Evolutionary conservation across 2,113 vertebrate species (phyloP), one percentile per base, ranked within the genome.

Genomic region (Albula glossodonta): DNA sequence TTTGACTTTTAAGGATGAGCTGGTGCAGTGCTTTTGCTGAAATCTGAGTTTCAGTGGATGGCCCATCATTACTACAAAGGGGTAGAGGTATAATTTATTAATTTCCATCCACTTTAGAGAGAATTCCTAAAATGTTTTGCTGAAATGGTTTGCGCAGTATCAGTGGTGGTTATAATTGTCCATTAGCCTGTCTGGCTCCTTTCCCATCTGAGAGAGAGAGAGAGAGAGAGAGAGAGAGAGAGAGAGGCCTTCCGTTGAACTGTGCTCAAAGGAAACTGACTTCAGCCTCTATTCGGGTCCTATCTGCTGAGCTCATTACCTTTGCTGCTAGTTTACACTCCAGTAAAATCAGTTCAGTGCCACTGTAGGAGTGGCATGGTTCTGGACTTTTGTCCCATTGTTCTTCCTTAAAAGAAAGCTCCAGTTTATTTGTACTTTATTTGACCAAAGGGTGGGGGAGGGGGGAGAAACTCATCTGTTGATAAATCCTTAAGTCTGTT

Each of bases 331-430:
- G 60, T 8, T 83, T 17, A 74, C 60, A 15, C n/a, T 2, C 60
- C 9, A 15, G 51, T 84, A 84, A 84, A 22, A 49, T 50, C 83
- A 77, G 63, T 77, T 63, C 74, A 51, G 13, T 84, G 83, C 77
- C 19, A 84, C 50, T 56, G 51, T 19, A 57, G 3, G 53, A 56
- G 9, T 48, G 57, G 52, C 52, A 83, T 10, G n/a, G 19, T 83
- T 51, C 22, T 60, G 51, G 82, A 83, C 31, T 25, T 48, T 63
- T 60, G 51, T 60, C 53, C 13, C 15, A 53, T 15, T 41, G 25
- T 22, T 12, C 41, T 51, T 57, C 13, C 52, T 22, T 57, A 22
- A 11, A 81, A 52, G 19, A 50, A 81, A 51, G 11, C 12, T 79
- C 41, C 77, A 79, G 19, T 56, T 56, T 6, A 56, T 56, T 5